A percentile compares a stretch with the other conserved stretches of the same genome.
Conservation (phyloP, 2,797 vertebrate genomes). For the Diplodus puntazzo region DNA sequence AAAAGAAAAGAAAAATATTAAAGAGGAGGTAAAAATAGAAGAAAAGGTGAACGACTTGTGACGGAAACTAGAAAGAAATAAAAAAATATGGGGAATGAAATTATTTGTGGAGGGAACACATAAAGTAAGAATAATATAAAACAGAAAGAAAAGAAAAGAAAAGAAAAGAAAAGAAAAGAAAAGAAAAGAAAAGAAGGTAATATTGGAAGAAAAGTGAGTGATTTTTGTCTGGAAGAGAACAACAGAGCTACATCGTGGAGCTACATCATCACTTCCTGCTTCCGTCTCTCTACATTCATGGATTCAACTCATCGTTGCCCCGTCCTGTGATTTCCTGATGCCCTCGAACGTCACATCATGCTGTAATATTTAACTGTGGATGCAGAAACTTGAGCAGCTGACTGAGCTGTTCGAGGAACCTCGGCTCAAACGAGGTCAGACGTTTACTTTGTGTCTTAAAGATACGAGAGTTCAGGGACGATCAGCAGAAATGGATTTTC, state of each 20-base stretch:
- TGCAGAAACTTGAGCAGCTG: not conserved
- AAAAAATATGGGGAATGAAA: too few relatives aligned
- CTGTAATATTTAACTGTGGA: not conserved
- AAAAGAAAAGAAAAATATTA: too few relatives aligned
- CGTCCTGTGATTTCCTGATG: not conserved
- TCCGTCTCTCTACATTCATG: slow-evolving; percentile 8
- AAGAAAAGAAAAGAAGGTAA: not conserved
- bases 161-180: not conserved
- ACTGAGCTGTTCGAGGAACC: not conserved
- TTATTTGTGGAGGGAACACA: too few relatives aligned
- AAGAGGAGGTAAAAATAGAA: too few relatives aligned
- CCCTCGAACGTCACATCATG: not conserved
- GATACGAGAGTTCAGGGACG: not conserved
- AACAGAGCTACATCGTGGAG: slow-evolving; percentile 35
- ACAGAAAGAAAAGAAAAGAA: not conserved
- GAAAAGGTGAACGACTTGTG: too few relatives aligned
- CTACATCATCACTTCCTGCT: slow-evolving; percentile 38
- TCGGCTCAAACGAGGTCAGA: not conserved
- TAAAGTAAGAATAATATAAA: too few relatives aligned
- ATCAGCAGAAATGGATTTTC: not conserved
- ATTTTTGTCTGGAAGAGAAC: not conserved
- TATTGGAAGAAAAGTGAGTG: too few relatives aligned
- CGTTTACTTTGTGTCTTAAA: not conserved
- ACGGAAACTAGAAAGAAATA: too few relatives aligned
- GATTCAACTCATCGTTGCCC: not conserved